Base-by-base conservation (phyloP, 1,140 invertebrate species). In the Drosophila gunungcola region DNA sequence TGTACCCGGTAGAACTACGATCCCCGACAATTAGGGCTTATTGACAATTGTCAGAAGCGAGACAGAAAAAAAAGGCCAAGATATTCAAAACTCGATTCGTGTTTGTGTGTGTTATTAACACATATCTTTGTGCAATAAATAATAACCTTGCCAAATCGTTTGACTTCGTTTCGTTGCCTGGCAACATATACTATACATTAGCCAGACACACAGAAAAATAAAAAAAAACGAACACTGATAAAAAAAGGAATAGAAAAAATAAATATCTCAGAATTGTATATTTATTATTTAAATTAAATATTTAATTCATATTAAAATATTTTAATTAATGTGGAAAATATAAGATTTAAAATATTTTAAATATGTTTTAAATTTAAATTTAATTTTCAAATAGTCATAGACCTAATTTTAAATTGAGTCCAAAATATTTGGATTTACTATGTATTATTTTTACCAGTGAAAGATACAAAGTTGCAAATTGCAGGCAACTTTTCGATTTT, bases 61-160 rank as follows among this genome's bases (percentile, higher is more conserved):
- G 16, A 21, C 16, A 21, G 16, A 21, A 21, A 21, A 56, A 54
- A 54, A 54, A 29, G 16, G 3, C 21, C 57, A 13, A 58, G 48
- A 21, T 36, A 21, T 21, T 13, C 43, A n/a, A 11, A 48, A 54
- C 67, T 27, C 42, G 49, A 27, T 39, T 60, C 43, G 39, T 51
- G 45, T 56, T 49, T 79, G 55, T 62, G 36, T 69, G 57, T 80
- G 29, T 77, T 78, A 78, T 84, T 85, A 85, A 78, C 78, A 85
- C 81, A 85, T 81, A 78, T 78, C 54, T 86, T 81, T 85, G 78
- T 86, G 82, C 82, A 85, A 85, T 85, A 81, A 75, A 85, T 85
- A 85, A 85, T 86, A 85, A 86, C 82, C 82, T 85, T 85, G 82
- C 73, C 78, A 86, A 85, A 81, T 78, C 82, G 64, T 78, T 85